Evolutionary conservation across 2,888 invertebrate species (phyloP), one percentile per base, ranked within the genome.

Genomic region (Diaphora mendica): DNA sequence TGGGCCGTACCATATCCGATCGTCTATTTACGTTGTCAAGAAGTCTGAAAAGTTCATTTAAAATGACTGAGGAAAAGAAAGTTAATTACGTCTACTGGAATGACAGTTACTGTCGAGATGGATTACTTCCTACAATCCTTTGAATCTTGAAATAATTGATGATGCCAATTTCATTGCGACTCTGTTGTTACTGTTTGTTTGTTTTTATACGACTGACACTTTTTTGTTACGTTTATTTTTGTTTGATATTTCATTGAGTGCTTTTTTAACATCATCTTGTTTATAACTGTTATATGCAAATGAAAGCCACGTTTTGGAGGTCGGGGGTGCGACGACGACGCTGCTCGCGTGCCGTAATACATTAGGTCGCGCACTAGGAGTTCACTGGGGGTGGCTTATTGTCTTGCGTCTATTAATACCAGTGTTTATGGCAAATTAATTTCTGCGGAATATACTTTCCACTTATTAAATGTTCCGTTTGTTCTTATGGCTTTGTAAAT

Each of bases 341-440:
- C 83, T 84, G 88, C 79, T 95, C 90, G 95, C 95, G 95, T 95
- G 95, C 90, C 87, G 86, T 79, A 87, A 85, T 86, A 91, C 93
- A 94, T 94, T 95, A 94, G 91, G 87, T 88, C 87, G 86, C 89
- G 89, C 90, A 89, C 92, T 91, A 88, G 87, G 85, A 91, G 90
- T 89, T 91, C 89, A 88, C 88, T 88, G 88, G 91, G 92, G 94
- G 91, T 92, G 91, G 91, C 92, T 92, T 94, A 93, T 94, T 95
- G 94, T 95, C 94, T 94, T 91, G 92, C 90, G 89, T 93, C 94
- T 94, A 94, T 94, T 94, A 92, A 93, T 92, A 91, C 88, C 90
- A 86, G 89, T 91, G 91, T 92, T 91, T 94, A 92, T 92, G 87
- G 89, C 85, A 89, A 93, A 93, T 93, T 93, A 93, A 92, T 94